Conservation (phyloP, 2,113 vertebrate genomes). For the Paedocypris sp. region DNA sequence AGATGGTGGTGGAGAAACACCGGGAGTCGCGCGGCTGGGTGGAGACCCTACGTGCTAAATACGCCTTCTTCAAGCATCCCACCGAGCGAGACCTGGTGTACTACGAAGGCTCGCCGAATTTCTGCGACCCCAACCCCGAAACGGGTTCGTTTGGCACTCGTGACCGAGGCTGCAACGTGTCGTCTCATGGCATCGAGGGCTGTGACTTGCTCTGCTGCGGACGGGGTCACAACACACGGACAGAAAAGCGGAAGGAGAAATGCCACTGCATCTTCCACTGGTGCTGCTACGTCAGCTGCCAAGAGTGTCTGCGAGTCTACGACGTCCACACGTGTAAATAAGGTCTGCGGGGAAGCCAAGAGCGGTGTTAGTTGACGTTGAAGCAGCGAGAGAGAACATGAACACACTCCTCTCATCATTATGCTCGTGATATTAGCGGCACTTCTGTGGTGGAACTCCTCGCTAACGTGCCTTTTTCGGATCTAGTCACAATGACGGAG, state of each 20-base stretch:
- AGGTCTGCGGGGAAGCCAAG: conserved; percentile 18
- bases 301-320: conserved; percentile 88
- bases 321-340: conserved; percentile 97
- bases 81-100: conserved; percentile 93
- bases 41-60: conserved; percentile 91
- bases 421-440: conserved; percentile 21
- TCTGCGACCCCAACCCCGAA: conserved; percentile 93
- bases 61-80: conserved; percentile 90
- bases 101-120: conserved; percentile 95
- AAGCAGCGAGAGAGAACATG: conserved; percentile 4
- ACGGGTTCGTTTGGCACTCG: conserved; percentile 93
- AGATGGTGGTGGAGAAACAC: conserved; percentile 98
- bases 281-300: conserved; percentile 98
- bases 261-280: conserved; percentile 99
- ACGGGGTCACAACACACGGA: conserved; percentile 93
- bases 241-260: conserved; percentile 95
- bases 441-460: conserved; percentile 43
- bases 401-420: neutral
- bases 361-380: neutral
- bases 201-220: conserved; percentile 96
- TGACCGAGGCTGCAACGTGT: conserved; percentile 90
- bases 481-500: conserved; percentile 21
- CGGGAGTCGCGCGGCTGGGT: conserved; percentile 93
- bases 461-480: conserved; percentile 20
- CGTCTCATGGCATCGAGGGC: conserved; percentile 93